A percentile compares a stretch with the other conserved stretches of the same genome.
phyloP scores from a whole-genome alignment of 2,797 vertebrate species.

The Nannoperca obscura region DNA sequence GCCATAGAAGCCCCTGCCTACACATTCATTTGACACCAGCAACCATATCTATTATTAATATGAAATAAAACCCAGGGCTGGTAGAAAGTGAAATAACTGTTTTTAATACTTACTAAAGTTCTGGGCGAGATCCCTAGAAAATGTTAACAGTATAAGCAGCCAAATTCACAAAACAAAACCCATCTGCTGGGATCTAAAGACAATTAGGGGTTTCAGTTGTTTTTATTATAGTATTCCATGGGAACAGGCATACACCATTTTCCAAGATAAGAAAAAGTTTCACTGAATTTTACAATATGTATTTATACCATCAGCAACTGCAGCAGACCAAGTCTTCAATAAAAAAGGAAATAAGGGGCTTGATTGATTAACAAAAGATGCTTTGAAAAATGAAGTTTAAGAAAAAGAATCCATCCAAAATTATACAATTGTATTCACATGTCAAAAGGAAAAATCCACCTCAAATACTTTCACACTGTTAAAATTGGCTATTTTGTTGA shows the following conservation, averaged over 20 bases:
- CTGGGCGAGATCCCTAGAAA: background rate
- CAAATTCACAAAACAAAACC: background rate
- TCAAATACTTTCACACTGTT: constrained; percentile 43
- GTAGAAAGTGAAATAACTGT: background rate
- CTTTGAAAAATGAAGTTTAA: constrained; percentile 40
- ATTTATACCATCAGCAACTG: constrained; percentile 70
- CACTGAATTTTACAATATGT: constrained; percentile 80
- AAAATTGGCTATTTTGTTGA: constrained; percentile 13
- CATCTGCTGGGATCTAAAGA: background rate
- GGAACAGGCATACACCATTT: constrained; percentile 87
- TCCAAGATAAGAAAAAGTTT: constrained; percentile 84
- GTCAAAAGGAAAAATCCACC: constrained; percentile 64
- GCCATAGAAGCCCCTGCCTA: constrained; percentile 83
- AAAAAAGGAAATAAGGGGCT: constrained; percentile 18
- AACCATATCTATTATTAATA: background rate
- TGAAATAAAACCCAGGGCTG: constrained; percentile 4
- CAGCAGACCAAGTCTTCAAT: constrained; percentile 61
- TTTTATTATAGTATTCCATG: constrained; percentile 88
- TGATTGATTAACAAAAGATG: constrained; percentile 53
- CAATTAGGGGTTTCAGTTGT: constrained; percentile 48
- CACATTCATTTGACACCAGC: constrained; percentile 59
- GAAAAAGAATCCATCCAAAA: constrained; percentile 25
- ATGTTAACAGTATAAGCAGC: background rate
- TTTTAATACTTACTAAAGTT: constrained; percentile 27
- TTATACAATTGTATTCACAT: constrained; percentile 52